A percentile compares a stretch with the other conserved stretches of the same genome.
phyloP scores from a whole-genome alignment of 92 coral and sea anemone genomes.

The Zoanthus solanderi region DNA sequence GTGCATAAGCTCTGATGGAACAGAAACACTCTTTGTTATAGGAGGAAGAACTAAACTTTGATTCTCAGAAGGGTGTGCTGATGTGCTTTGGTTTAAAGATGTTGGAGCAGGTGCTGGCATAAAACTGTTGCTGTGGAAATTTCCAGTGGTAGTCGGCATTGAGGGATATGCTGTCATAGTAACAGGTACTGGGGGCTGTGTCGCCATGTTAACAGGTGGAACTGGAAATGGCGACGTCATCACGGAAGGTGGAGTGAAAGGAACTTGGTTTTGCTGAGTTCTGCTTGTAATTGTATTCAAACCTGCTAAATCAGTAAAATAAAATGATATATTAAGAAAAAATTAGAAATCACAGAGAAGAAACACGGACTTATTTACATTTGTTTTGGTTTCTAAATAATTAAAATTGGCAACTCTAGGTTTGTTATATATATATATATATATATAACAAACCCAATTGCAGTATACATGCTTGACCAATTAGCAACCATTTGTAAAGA shows the following conservation, averaged over 20 bases:
- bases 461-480: too few species aligned
- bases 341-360: background rate
- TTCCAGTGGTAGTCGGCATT: background rate
- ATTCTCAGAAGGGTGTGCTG: slow-evolving; percentile 10
- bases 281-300: slow-evolving; percentile 29
- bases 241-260: slow-evolving; percentile 1
- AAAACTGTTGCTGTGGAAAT: slow-evolving; percentile 11
- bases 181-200: slow-evolving; percentile 21
- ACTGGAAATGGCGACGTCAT: slow-evolving; percentile 40
- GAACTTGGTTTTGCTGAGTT: slow-evolving; percentile 38
- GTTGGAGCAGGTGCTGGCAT: slow-evolving; percentile 21
- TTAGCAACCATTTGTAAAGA: too few species aligned
- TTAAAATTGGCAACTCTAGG: too few species aligned
- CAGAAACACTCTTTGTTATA: slow-evolving; percentile 41
- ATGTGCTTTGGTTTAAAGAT: slow-evolving; percentile 10
- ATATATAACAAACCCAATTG: too few species aligned
- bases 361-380: background rate
- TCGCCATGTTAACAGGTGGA: slow-evolving; percentile 20
- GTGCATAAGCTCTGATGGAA: slow-evolving; percentile 50
- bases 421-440: too few species aligned
- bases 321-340: background rate
- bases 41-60: slow-evolving; percentile 25
- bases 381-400: background rate
- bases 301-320: slow-evolving; percentile 22
- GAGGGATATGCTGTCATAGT: slow-evolving; percentile 30